phyloP scores from a whole-genome alignment of 2,888 invertebrate species.

The Scelioninae gen. 1 region DNA sequence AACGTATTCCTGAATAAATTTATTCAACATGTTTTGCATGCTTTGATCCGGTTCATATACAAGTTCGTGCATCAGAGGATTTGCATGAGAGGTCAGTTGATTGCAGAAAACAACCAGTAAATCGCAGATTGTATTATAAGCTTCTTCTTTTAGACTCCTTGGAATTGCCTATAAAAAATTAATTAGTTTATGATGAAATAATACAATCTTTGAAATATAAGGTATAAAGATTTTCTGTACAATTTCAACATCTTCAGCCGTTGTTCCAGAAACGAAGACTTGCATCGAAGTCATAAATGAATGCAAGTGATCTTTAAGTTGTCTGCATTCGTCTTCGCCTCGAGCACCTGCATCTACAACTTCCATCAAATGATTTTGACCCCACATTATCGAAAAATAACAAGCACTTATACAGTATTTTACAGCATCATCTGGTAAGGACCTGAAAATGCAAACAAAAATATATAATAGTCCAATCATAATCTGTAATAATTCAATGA shows the following conservation, averaged over 20 bases:
- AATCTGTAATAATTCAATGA: no score
- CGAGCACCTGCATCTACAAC: conserved; percentile 87
- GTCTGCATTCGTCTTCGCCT: conserved; percentile 86
- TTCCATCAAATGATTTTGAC: conserved; percentile 92
- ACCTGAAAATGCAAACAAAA: no score
- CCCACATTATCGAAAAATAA: conserved; percentile 95
- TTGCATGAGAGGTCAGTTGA: conserved; percentile 87
- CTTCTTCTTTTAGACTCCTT: conserved; percentile 85
- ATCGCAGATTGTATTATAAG: conserved; percentile 98
- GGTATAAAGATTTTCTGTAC: conserved; percentile 81
- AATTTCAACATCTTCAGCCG: conserved; percentile 90
- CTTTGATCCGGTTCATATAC: conserved; percentile 92
- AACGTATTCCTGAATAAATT: conserved; percentile 96
- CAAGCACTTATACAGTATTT: conserved; percentile 93
- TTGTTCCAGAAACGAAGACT: conserved; percentile 85
- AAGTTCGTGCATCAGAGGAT: conserved; percentile 86
- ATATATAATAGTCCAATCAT: no score
- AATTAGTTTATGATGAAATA: not conserved
- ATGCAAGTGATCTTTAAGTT: conserved; percentile 89
- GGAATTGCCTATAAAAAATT: conserved; percentile 66
- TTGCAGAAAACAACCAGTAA: conserved; percentile 96
- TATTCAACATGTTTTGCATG: conserved; percentile 93
- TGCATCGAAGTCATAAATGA: conserved; percentile 91
- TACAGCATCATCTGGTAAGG: conserved; percentile 86
- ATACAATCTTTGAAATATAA: not conserved